Base-by-base conservation (phyloP, 2,888 invertebrate genomes). In the Isotomurus palustris region DNA sequence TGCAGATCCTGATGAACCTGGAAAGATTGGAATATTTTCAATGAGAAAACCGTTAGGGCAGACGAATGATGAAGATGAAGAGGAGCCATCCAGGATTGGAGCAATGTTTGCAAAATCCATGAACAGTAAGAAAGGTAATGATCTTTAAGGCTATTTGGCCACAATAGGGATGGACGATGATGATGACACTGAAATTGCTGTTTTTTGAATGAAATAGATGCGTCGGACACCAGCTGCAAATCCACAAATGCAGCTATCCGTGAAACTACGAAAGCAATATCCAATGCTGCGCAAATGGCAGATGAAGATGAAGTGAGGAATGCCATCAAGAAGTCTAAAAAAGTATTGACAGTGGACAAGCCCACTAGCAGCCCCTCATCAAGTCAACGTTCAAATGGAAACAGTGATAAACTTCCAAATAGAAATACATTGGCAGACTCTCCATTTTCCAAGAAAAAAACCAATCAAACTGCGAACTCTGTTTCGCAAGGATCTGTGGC, bases 101-200 rank as follows among this genome's bases (percentile, higher is more conserved):
- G 81, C 82, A 66, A 76, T 86, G 66, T 87, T 87, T 77, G 81
- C 82, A 0, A 77, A 78, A 73, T 71, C 28, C 17, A 22, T 47
- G 6, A 29, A 27, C 17, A 28, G 6, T 25, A 47, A 47, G 17
- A 6, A 19, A n/a, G n/a, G n/a, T n/a, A n/a, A n/a, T n/a, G n/a
- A 32, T 32, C 32, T 32, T 8, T 32, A 32, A 32, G 8, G 10
- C 32, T 32, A n/a, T 32, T 32, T 32, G 32, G 14, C 32, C 32
- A 12, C 12, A 32, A 32, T 32, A 8, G 32, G 8, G n/a, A n/a
- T n/a, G n/a, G n/a, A n/a, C n/a, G n/a, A n/a, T n/a, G n/a, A n/a
- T n/a, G n/a, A n/a, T n/a, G n/a, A n/a, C n/a, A n/a, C n/a, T n/a
- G n/a, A n/a, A n/a, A n/a, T n/a, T n/a, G n/a, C n/a, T n/a, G n/a